phyloP scores from a whole-genome alignment of 1,140 invertebrate species.

The Magallana angulata region DNA sequence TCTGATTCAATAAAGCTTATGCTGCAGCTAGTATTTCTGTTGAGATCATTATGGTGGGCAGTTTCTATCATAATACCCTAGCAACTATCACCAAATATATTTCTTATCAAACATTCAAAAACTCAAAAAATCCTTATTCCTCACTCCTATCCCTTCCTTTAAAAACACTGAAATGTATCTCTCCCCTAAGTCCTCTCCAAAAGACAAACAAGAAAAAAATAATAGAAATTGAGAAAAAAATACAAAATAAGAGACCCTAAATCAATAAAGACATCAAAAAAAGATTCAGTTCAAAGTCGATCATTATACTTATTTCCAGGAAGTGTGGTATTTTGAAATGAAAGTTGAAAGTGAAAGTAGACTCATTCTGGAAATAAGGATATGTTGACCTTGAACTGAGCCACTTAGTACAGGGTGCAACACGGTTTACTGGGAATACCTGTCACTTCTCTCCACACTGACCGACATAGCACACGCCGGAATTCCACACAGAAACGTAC shows the following conservation, averaged over 20 bases:
- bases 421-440: slow-evolving; percentile 60
- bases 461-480: slow-evolving; percentile 69
- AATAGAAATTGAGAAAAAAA: background rate
- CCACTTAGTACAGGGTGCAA: slow-evolving; percentile 22
- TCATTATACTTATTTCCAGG: background rate
- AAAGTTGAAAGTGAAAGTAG: slow-evolving; percentile 32
- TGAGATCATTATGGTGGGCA: no score
- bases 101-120: no score
- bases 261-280: background rate
- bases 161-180: no score
- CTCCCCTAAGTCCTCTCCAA: no score
- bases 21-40: no score
- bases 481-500: slow-evolving; percentile 67
- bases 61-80: no score
- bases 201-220: no score
- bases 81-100: no score
- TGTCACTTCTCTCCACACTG: slow-evolving; percentile 69
- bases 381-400: background rate
- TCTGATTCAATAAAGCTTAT: no score
- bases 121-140: no score
- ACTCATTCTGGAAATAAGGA: background rate
- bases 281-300: slow-evolving; percentile 19
- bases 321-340: background rate
- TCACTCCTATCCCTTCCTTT: no score
- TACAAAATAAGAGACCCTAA: background rate